These are phyloP conservation scores for Blera fallax DNA, from an alignment of 2,888 invertebrate genomes.

Conservation along the genomic window DNA sequence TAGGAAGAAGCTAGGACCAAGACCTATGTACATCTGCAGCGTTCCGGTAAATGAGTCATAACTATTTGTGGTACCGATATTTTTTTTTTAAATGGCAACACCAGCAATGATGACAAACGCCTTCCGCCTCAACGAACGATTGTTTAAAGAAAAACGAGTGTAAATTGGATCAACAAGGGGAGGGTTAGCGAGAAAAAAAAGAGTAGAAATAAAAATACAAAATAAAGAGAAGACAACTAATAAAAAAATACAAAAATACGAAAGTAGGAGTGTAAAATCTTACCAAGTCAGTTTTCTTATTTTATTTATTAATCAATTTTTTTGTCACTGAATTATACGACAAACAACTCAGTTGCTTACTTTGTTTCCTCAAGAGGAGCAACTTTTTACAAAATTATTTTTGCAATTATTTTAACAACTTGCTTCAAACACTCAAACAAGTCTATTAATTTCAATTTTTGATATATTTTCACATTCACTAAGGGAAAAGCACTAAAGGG, in stretches of 20 bases:
- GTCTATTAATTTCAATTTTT: neutral
- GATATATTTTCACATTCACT: neutral
- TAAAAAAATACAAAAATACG: neutral
- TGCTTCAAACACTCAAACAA: neutral
- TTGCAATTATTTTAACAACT: neutral
- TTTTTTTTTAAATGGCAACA: too few relatives aligned
- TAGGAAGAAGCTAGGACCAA: too few relatives aligned
- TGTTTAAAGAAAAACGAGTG: neutral
- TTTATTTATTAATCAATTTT: neutral
- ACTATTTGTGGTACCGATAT: too few relatives aligned
- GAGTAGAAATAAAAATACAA: neutral
- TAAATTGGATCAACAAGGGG: neutral
- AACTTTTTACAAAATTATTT: neutral
- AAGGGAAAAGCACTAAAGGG: neutral
- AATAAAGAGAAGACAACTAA: neutral
- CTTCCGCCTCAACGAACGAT: neutral
- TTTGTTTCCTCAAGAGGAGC: neutral
- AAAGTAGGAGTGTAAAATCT: neutral
- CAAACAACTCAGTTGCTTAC: conserved; percentile 7
- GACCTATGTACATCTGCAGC: too few relatives aligned
- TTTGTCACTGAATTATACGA: neutral
- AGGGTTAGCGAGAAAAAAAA: neutral
- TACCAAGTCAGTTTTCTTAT: conserved; percentile 1
- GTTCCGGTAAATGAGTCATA: too few relatives aligned
- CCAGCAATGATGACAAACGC: neutral